Conservation (phyloP, 2,113 vertebrate genomes). For the Tragelaphus buxtoni region DNA sequence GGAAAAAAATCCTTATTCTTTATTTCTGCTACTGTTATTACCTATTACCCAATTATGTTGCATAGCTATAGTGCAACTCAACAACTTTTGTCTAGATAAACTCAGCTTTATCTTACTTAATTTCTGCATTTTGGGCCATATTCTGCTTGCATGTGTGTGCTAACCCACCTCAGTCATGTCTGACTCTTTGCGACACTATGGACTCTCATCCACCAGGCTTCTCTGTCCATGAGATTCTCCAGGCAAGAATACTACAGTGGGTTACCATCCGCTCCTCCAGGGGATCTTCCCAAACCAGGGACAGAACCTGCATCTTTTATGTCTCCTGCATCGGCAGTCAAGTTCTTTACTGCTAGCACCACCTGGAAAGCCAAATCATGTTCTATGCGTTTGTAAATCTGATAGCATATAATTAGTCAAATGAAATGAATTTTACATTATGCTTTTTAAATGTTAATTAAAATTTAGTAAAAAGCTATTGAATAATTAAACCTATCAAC, state of each 20-base stretch:
- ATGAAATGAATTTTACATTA: neutral
- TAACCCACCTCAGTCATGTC: neutral
- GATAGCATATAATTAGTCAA: neutral
- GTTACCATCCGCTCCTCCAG: neutral
- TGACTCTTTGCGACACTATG: accelerated
- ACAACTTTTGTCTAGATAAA: neutral
- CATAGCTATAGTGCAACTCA: neutral
- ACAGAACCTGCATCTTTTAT: accelerated
- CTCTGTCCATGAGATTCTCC: neutral
- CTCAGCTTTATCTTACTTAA: neutral
- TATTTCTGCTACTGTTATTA: neutral
- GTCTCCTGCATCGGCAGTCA: neutral
- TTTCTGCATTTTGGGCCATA: neutral
- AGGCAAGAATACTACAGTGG: neutral
- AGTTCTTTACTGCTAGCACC: neutral
- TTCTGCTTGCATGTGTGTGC: accelerated
- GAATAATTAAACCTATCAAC: neutral
- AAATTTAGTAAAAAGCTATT: neutral
- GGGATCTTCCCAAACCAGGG: neutral
- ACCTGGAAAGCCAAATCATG: neutral
- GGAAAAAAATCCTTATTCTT: neutral
- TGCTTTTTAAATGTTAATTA: neutral
- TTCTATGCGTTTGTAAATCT: neutral
- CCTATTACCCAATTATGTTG: neutral
- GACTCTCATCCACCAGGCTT: accelerated